Evolutionary conservation across 2,888 invertebrate species (phyloP).

Genomic region (Agrotis exclamationis): DNA sequence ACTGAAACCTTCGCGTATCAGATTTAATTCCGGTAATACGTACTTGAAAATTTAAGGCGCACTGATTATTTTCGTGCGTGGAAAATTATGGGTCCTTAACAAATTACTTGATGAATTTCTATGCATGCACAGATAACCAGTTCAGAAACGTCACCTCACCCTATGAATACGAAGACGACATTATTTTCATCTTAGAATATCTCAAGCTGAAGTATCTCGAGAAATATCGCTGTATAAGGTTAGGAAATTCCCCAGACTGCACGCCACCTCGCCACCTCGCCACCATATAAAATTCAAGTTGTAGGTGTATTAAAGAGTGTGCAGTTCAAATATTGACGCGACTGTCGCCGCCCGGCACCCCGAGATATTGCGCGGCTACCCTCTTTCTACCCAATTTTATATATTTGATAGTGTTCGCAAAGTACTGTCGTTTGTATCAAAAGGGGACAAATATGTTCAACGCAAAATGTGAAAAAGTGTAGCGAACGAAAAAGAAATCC

Average conservation of each 20-base stretch:
- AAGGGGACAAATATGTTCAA: slow-evolving; percentile 28
- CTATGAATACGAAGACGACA: neutral
- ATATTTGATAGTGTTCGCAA: slow-evolving; percentile 58
- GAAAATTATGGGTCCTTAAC: neutral
- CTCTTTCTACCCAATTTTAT: slow-evolving; percentile 54
- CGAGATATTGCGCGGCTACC: slow-evolving; percentile 59
- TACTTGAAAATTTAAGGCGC: slow-evolving; percentile 46
- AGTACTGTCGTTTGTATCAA: slow-evolving; percentile 10
- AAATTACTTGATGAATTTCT: neutral
- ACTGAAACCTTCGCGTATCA: slow-evolving; percentile 42
- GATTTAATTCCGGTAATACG: slow-evolving; percentile 45
- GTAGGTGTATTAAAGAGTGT: slow-evolving; percentile 57
- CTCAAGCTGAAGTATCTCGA: neutral
- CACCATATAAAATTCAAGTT: slow-evolving; percentile 52
- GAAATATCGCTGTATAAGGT: too few species aligned
- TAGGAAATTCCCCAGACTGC: slow-evolving; percentile 21
- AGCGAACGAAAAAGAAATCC: neutral
- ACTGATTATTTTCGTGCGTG: slow-evolving; percentile 30
- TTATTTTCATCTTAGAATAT: neutral
- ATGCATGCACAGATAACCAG: neutral
- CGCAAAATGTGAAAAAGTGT: neutral
- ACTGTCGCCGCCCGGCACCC: slow-evolving; percentile 31
- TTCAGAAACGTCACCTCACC: neutral
- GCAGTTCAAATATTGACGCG: slow-evolving; percentile 66
- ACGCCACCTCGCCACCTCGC: neutral